Evolutionary conservation across 2,888 invertebrate genomes (phyloP), one percentile per base, ranked within the genome.

Genomic region (Epistrophella euchroma): DNA sequence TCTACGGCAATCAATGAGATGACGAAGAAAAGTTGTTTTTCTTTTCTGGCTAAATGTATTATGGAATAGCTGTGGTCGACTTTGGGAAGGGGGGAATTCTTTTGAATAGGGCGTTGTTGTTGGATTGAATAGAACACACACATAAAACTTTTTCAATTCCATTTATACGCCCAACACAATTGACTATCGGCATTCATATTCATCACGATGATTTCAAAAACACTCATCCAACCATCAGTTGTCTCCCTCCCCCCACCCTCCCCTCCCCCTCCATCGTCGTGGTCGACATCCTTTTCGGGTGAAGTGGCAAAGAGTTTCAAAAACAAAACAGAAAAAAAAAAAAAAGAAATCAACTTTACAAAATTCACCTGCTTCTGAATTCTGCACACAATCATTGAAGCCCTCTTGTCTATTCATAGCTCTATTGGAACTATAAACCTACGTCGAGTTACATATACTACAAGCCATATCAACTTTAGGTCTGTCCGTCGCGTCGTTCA

Each of bases 381-480:
- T 86, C 86, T 40, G 64, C 17, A 64, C 86, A 82, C 85, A 84
- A 75, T 45, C 55, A 43, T 15, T 68, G 75, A 64, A 58, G 76
- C 72, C 85, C 84, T 64, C 56, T 68, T 72, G 68, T 84, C 79
- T 79, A 84, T 84, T 84, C 79, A 84, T 74, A 77, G 80, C 56
- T 56, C 6, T 28, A 37, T 37, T 35, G 40, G 50, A 58, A 7
- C 58, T 19, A 58, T 32, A 52, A 9, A 19, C 28, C 0, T 22
- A 10, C 15, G 10, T 6, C 11, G 11, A 58, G 56, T 32, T 56
- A 22, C n/a, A n/a, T n/a, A n/a, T n/a, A n/a, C 68, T 71, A 68
- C 17, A 52, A 73, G 32, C 37, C 25, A 66, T 47, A 47, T 47
- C 13, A 35, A 66, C 47, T 35, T 47, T 35, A 19, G 66, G 32